Conservation (phyloP, 2,797 vertebrate species). For the Oryzias dopingdopingensis region DNA sequence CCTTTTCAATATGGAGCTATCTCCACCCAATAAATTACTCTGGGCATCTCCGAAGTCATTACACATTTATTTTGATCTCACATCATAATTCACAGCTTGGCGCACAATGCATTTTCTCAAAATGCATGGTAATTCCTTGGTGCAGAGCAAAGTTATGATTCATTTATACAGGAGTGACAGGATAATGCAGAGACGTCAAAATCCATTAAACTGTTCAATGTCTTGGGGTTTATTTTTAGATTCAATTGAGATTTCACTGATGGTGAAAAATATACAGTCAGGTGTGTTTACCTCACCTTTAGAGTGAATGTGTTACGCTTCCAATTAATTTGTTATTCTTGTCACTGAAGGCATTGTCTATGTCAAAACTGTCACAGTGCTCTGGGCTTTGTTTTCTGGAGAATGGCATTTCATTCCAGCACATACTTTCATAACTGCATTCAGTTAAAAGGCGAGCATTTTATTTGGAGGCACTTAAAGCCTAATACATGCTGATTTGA, state of each 20-base stretch:
- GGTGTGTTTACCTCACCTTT: slow-evolving; percentile 99
- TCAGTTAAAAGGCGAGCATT: slow-evolving; percentile 70
- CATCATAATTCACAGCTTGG: slow-evolving; percentile 96
- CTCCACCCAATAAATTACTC: slow-evolving; percentile 89
- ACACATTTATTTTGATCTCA: slow-evolving; percentile 94
- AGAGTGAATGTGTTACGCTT: slow-evolving; percentile 97
- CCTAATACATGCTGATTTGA: slow-evolving; percentile 76
- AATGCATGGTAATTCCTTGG: slow-evolving; percentile 98
- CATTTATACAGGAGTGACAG: slow-evolving; percentile 99
- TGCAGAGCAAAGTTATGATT: slow-evolving; percentile 98
- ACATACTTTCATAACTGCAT: slow-evolving; percentile 82
- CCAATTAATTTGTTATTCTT: slow-evolving; percentile 99
- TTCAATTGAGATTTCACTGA: slow-evolving; percentile 99
- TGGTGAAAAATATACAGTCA: slow-evolving; percentile 99
- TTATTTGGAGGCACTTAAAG: slow-evolving; percentile 73
- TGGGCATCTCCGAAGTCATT: slow-evolving; percentile 84
- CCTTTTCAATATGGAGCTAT: slow-evolving; percentile 74
- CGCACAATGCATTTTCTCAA: slow-evolving; percentile 95
- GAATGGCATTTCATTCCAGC: slow-evolving; percentile 86
- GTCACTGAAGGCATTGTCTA: slow-evolving; percentile 96
- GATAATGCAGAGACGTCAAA: slow-evolving; percentile 99
- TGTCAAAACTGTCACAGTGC: slow-evolving; percentile 94
- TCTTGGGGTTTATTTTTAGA: slow-evolving; percentile 99
- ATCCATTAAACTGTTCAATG: slow-evolving; percentile 99
- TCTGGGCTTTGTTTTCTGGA: slow-evolving; percentile 83